Evolutionary conservation across 2,888 invertebrate genomes (phyloP).

Genomic region (Agrochola macilenta): DNA sequence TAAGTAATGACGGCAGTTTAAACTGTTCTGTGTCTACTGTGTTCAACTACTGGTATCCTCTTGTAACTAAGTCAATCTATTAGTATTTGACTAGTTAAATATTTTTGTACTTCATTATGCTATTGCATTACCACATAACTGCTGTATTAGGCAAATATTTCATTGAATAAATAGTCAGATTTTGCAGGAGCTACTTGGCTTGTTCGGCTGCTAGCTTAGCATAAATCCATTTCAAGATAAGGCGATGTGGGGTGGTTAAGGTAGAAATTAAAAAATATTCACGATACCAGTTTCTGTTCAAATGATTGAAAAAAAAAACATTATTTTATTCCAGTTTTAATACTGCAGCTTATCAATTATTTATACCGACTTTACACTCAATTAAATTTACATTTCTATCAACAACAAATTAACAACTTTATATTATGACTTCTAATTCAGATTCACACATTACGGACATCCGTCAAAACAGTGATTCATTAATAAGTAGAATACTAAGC

Average conservation of each 20-base stretch:
- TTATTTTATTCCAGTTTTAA: conserved; percentile 14
- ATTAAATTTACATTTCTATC: conserved; percentile 41
- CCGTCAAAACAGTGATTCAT: conserved; percentile 59
- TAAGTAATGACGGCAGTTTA: conserved; percentile 58
- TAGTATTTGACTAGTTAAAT: neutral
- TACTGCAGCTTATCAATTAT: neutral
- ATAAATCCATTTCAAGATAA: conserved; percentile 1
- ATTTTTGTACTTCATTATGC: neutral
- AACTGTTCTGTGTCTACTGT: conserved; percentile 35
- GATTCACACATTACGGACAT: conserved; percentile 46
- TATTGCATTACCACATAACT: neutral
- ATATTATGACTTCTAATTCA: conserved; percentile 40
- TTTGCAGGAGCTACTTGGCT: neutral
- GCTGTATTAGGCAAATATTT: conserved; percentile 6
- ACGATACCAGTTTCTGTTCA: neutral
- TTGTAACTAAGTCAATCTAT: neutral
- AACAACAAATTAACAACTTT: conserved; percentile 30
- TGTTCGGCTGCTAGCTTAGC: neutral
- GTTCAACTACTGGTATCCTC: neutral
- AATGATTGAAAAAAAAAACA: neutral
- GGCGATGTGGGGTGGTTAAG: neutral
- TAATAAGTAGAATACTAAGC: conserved; percentile 17
- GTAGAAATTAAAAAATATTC: neutral
- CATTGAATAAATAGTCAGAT: neutral
- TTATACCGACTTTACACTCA: conserved; percentile 22